Conservation (phyloP, 1,140 invertebrate species). For the Pseudachorutes palmiensis region DNA sequence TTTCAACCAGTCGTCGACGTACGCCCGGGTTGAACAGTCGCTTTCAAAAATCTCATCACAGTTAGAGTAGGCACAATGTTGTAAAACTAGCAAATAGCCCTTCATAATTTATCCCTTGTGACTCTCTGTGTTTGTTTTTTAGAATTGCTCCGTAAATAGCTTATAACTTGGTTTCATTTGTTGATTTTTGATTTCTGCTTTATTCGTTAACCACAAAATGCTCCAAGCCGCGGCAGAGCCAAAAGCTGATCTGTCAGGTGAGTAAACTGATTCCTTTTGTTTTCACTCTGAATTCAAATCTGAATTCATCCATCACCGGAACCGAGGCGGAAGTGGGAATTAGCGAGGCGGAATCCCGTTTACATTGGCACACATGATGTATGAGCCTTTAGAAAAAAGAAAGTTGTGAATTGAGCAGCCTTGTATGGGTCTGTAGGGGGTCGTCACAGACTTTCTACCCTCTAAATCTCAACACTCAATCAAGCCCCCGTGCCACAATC, state of each 20-base stretch:
- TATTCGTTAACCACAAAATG: not conserved
- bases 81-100: no score
- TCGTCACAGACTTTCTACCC: not conserved
- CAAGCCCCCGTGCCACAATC: not conserved
- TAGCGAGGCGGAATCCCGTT: not conserved
- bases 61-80: no score
- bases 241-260: not conserved
- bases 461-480: not conserved
- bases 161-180: no score
- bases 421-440: no score
- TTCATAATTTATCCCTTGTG: no score
- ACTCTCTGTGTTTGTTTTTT: no score
- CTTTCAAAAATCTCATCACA: no score
- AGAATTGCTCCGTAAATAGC: no score
- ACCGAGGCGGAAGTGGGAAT: not conserved
- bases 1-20: no score
- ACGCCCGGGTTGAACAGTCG: no score
- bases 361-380: not conserved
- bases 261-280: not conserved
- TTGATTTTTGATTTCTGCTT: not conserved
- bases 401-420: no score
- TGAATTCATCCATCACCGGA: not conserved
- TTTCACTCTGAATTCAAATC: not conserved
- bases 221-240: not conserved
- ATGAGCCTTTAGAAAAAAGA: not conserved